Evolutionary conservation across 2,797 vertebrate species (phyloP).

Genomic region (Macrochelys suwanniensis): DNA sequence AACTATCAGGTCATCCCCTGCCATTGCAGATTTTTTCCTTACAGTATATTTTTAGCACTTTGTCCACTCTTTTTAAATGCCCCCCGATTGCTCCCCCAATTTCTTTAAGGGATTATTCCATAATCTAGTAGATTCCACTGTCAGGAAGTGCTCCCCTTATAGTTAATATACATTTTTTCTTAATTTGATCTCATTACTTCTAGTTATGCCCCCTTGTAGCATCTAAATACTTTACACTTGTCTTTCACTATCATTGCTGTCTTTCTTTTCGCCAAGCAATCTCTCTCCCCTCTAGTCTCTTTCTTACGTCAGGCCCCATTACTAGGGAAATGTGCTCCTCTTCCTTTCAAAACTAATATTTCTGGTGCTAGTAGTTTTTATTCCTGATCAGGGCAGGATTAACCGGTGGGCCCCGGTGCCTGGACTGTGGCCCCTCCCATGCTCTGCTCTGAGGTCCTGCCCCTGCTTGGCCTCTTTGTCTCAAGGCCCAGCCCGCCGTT

Average conservation of each 20-base stretch:
- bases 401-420: too few relatives aligned
- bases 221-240: neutral
- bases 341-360: fast-evolving
- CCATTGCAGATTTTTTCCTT: fast-evolving
- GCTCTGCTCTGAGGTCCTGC: too few relatives aligned
- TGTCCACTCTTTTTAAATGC: neutral
- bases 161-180: neutral
- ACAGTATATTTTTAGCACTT: fast-evolving
- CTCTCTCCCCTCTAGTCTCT: neutral
- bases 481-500: too few relatives aligned
- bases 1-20: fast-evolving
- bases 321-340: fast-evolving
- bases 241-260: neutral
- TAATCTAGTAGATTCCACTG: fast-evolving
- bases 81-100: fast-evolving
- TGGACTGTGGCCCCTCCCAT: too few relatives aligned
- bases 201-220: neutral
- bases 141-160: neutral
- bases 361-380: neutral
- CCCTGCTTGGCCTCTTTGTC: too few relatives aligned
- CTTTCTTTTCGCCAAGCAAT: neutral
- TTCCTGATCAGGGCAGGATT: neutral
- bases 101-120: neutral
- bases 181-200: neutral
- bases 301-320: fast-evolving